Base-by-base conservation (phyloP, 2,113 vertebrate genomes). In the Coptodon rendalli region DNA sequence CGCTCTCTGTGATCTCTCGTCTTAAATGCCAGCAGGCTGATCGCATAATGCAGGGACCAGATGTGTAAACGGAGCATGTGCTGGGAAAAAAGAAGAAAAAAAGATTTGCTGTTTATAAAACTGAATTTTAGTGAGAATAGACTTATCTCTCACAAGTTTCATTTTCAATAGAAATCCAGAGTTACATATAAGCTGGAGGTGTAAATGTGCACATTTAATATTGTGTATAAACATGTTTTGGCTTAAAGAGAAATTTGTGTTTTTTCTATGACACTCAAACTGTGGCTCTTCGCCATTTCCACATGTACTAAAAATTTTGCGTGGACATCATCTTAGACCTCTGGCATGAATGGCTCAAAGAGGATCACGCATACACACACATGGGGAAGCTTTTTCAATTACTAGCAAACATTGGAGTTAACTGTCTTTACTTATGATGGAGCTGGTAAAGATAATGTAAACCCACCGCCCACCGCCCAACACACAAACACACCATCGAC, bases 401-500 rank as follows among this genome's bases (percentile, higher is more conserved):
- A 82, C 36, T 61, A 11, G 17, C 5, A 7, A 80, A 83, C 31
- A 63, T 9, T 53, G 24, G 4, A 10, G 16, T 79, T 11, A 7
- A 38, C 40, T 61, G 13, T 54, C 80, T 56, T 79, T 6, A 27
- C 84, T 29, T 56, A 29, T 63, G 12, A 52, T 91, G 27, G 40
- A 40, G 34, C 57, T 87, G 68, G 24, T 89, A 29, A 83, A 84
- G 66, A 66, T 31, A 59, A 80, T 45, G 14, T 19, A 45, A 83
- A 83, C 68, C 22, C 53, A 36, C 40, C 24, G 3, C 68, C 22
- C 53, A 36, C 40, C 24, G 3, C 36, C 34, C 40, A 0, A 19
- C 78, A 29, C 82, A 54, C 43, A 52, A 59, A 79, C 81, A 43
- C 76, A 73, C 61, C 24, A 76, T 84, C 14, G 9, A 22, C 68